Evolutionary conservation across 2,888 invertebrate species (phyloP).

Genomic region (Hipparchia sbordonii): DNA sequence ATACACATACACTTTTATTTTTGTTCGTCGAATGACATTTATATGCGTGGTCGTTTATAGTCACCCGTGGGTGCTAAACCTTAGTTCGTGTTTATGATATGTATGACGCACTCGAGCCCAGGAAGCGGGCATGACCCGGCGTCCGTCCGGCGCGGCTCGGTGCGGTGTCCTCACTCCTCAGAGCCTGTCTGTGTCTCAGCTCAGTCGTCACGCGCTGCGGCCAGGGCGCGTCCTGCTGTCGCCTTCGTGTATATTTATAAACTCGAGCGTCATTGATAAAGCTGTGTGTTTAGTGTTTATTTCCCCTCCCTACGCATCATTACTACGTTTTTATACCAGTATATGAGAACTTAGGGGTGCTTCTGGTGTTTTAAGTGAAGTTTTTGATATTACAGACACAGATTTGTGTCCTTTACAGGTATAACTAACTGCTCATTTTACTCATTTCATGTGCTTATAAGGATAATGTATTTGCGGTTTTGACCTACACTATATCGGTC

Average conservation of each 20-base stretch:
- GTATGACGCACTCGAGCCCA: slow-evolving; percentile 69
- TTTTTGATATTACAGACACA: not conserved
- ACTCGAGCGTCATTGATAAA: slow-evolving; percentile 72
- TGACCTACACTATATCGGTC: slow-evolving; percentile 5
- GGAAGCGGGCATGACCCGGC: slow-evolving; percentile 60
- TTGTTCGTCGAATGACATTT: not conserved
- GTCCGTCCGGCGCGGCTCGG: slow-evolving; percentile 62
- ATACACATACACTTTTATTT: not conserved
- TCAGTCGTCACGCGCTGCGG: slow-evolving; percentile 63
- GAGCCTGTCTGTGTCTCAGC: slow-evolving; percentile 42
- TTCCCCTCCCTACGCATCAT: slow-evolving; percentile 34
- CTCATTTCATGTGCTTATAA: slow-evolving; percentile 9
- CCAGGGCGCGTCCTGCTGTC: slow-evolving; percentile 77
- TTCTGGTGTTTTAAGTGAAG: not conserved
- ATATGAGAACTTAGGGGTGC: not conserved
- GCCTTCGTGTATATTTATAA: slow-evolving; percentile 74
- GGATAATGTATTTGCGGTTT: slow-evolving; percentile 27
- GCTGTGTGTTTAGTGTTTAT: slow-evolving; percentile 51
- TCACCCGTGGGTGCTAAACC: slow-evolving; percentile 24
- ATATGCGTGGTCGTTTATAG: slow-evolving; percentile 30
- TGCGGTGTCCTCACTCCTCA: slow-evolving; percentile 37
- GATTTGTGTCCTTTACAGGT: not conserved
- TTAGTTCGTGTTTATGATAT: slow-evolving; percentile 58
- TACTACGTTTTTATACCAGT: not conserved
- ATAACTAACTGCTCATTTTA: not conserved